These are phyloP conservation scores for Bombycilla garrulus DNA, from an alignment of 2,113 vertebrate genomes.

Conservation along the genomic window DNA sequence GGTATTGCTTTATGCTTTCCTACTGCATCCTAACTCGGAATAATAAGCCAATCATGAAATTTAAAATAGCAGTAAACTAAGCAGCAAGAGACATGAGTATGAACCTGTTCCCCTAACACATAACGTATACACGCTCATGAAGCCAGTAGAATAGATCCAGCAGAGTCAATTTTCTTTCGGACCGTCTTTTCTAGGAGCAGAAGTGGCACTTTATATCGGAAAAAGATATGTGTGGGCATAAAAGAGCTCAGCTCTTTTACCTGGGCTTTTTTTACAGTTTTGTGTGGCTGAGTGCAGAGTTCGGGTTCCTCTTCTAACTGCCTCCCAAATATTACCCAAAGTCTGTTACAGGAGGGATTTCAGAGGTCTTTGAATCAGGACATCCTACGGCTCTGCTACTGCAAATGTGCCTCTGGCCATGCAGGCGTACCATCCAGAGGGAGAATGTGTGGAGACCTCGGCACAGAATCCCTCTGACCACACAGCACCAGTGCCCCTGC, in stretches of 20 bases:
- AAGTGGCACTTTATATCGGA: not conserved
- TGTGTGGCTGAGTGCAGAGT: not conserved
- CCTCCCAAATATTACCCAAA: not conserved
- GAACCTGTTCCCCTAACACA: not conserved
- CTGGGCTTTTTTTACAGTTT: not conserved
- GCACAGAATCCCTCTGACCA: not conserved
- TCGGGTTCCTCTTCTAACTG: not conserved
- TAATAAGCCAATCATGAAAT: not conserved
- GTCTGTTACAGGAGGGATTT: not conserved
- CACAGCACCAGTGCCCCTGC: not conserved
- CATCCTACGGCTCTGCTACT: not conserved
- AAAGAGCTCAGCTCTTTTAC: not conserved
- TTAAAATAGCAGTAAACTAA: not conserved
- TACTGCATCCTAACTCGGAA: conserved; percentile 19
- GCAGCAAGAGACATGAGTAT: not conserved
- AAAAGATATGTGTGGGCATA: not conserved
- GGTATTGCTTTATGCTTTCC: conserved; percentile 43
- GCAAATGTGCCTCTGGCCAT: not conserved
- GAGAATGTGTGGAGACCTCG: not conserved
- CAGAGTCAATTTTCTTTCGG: not conserved
- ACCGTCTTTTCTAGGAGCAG: not conserved
- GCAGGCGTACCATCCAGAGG: accelerated
- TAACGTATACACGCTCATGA: accelerated
- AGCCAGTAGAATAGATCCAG: not conserved
- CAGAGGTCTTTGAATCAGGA: not conserved